Evolutionary conservation across 1,140 invertebrate species (phyloP).

Genomic region (Cyclargus thomasi): DNA sequence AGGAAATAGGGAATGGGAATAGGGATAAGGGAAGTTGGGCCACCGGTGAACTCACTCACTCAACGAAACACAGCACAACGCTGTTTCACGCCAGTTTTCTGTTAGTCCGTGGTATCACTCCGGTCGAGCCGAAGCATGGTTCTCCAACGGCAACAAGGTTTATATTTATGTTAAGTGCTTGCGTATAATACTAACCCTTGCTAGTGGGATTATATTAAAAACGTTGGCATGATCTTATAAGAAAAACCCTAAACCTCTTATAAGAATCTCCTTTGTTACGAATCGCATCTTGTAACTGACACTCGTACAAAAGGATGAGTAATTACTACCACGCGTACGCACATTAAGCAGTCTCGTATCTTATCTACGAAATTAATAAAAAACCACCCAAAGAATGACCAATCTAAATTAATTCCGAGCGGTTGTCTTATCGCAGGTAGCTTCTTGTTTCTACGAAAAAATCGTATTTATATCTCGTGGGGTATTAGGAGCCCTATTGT

Average conservation of each 20-base stretch:
- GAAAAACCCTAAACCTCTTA: background rate
- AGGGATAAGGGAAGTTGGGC: too few species aligned
- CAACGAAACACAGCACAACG: too few species aligned
- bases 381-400: slow-evolving; percentile 9
- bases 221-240: background rate
- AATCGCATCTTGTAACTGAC: background rate
- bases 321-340: slow-evolving; percentile 1
- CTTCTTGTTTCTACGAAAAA: slow-evolving; percentile 64
- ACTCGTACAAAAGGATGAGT: background rate
- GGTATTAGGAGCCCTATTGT: slow-evolving; percentile 71
- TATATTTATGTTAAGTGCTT: too few species aligned
- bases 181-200: too few species aligned
- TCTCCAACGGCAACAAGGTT: too few species aligned
- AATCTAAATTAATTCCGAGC: slow-evolving; percentile 46
- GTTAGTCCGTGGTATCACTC: too few species aligned
- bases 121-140: too few species aligned
- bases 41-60: too few species aligned
- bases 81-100: too few species aligned
- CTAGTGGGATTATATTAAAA: too few species aligned
- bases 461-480: slow-evolving; percentile 70
- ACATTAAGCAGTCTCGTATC: background rate
- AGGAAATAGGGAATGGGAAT: too few species aligned
- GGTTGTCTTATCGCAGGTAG: slow-evolving; percentile 67
- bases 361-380: slow-evolving; percentile 20
- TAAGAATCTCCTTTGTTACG: background rate